phyloP scores from a whole-genome alignment of 1,140 invertebrate species.

The Drosophila bifasciata region DNA sequence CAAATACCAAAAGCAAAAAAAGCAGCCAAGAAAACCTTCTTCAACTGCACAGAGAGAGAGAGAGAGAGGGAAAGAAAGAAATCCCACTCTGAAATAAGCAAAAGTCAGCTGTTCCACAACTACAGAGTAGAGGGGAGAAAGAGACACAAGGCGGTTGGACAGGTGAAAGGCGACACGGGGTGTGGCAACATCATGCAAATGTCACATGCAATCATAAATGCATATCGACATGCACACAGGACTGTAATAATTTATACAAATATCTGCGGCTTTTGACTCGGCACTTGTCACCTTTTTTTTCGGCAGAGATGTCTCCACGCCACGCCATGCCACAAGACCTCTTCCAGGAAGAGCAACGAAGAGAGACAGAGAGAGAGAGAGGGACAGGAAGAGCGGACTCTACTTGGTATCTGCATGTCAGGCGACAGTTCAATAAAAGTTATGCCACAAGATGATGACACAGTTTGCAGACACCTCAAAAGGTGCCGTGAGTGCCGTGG shows the following conservation, averaged over 20 bases:
- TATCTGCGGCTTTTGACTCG: slow-evolving; percentile 78
- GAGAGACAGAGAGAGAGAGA: slow-evolving; percentile 6
- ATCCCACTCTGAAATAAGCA: slow-evolving; percentile 10
- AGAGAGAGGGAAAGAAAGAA: slow-evolving; percentile 34
- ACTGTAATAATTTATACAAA: slow-evolving; percentile 77
- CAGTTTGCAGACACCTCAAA: slow-evolving; percentile 43
- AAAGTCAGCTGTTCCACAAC: slow-evolving; percentile 42
- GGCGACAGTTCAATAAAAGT: slow-evolving; percentile 79
- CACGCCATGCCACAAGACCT: slow-evolving; percentile 2
- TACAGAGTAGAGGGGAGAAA: slow-evolving; percentile 10
- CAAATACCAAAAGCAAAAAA: slow-evolving; percentile 60
- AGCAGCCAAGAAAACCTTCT: slow-evolving; percentile 18
- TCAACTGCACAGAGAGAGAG: slow-evolving; percentile 6
- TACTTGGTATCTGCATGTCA: slow-evolving; percentile 3
- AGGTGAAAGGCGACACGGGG: slow-evolving; percentile 10
- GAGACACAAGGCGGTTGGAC: not conserved
- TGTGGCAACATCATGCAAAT: slow-evolving; percentile 55
- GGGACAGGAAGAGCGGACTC: too few species aligned
- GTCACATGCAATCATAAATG: slow-evolving; percentile 76
- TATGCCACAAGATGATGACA: slow-evolving; percentile 72
- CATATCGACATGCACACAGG: slow-evolving; percentile 62
- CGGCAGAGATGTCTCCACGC: slow-evolving; percentile 1
- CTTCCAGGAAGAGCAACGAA: not conserved
- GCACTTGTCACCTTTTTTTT: slow-evolving; percentile 70
- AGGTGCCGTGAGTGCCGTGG: too few species aligned